Evolutionary conservation across 2,113 vertebrate genomes (phyloP), one percentile per base, ranked within the genome.

Genomic region (Scytalopus superciliaris): DNA sequence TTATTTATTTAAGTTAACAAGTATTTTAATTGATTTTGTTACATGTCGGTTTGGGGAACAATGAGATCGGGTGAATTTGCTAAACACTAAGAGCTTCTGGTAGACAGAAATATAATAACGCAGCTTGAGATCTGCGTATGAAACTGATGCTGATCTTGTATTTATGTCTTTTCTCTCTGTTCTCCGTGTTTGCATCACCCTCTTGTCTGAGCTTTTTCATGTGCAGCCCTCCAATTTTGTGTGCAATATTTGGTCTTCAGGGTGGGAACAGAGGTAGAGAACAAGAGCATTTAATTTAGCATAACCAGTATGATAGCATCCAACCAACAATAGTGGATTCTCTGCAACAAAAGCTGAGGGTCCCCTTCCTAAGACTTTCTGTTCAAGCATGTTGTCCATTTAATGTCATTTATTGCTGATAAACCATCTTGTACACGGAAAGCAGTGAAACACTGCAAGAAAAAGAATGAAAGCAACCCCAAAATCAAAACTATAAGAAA

Each of bases 1-100:
- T 91, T 96, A 90, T 96, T 94, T 94, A 95, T 84, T 96, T 92
- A 87, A 49, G 22, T 89, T 94, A 87, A 82, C 66, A 69, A 90
- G 62, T 75, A 49, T 89, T 96, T 96, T 91, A 90, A 94, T 94
- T 91, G 86, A 49, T 87, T 95, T 93, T 2, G 0, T 84, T 95
- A 81, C 86, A 49, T 42, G 83, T 72, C 40, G 44, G 44, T 69
- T 57, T 83, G 37, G 69, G 75, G 55, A 85, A 76, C 1, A 0
- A 62, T 62, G 50, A 79, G 37, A 18, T 81, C 82, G 27, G 24
- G 47, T 78, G 56, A 75, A 84, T 89, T 68, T 87, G 44, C 59
- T 62, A 74, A 90, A 68, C 45, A 35, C 2, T 1, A 79, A 69
- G 31, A 84, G 57, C 27, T 66, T 13, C 40, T 82, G 50, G 80